Percentiles rank a stretch among this genome's conserved stretches.
These are phyloP conservation scores for Lateolabrax maculatus DNA, from an alignment of 2,797 vertebrate species.

Conservation along the genomic window DNA sequence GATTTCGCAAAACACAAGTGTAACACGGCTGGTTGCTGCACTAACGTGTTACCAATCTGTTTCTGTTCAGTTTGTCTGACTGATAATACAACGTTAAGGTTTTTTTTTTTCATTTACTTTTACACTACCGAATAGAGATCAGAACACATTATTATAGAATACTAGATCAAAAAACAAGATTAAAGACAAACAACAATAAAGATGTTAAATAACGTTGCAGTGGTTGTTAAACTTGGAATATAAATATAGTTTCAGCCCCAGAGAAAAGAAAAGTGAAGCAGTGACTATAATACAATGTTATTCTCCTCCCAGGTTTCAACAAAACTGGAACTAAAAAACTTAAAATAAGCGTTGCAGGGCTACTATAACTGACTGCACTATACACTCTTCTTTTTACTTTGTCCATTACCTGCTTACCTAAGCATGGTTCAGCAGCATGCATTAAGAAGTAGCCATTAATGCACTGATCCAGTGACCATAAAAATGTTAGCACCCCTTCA, in stretches of 20 bases:
- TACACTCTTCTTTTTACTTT: background rate
- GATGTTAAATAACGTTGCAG: background rate
- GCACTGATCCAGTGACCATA: background rate
- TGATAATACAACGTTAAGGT: background rate
- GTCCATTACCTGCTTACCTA: background rate
- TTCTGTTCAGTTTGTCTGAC: background rate
- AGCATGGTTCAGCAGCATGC: background rate
- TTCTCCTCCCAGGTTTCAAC: background rate
- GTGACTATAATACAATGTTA: background rate
- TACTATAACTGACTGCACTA: background rate
- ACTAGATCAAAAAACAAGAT: background rate
- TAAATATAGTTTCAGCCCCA: background rate
- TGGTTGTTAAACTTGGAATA: background rate
- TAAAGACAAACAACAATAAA: background rate
- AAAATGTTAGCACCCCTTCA: background rate
- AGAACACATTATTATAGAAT: background rate
- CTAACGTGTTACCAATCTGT: background rate
- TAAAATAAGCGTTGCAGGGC: background rate
- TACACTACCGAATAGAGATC: background rate
- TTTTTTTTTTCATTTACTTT: background rate
- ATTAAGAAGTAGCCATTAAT: background rate
- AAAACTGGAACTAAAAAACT: background rate
- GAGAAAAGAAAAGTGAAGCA: background rate
- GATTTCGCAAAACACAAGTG: slow-evolving; percentile 5
- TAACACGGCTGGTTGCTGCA: background rate